Base-by-base conservation (phyloP, 2,113 vertebrate species). In the Etia nguti region DNA sequence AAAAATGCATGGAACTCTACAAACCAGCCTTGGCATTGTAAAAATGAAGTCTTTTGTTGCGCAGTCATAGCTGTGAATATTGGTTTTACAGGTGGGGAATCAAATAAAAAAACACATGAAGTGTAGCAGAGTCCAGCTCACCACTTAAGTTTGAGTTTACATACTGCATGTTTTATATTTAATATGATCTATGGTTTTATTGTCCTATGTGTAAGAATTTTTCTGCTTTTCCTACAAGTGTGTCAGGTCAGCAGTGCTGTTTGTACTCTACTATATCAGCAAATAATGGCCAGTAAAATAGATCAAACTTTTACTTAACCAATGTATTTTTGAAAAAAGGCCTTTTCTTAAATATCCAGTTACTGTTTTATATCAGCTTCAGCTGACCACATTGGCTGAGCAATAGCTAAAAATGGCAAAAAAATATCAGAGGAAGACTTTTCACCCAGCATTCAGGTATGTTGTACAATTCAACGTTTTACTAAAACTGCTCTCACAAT, bases 171-270 rank as follows among this genome's bases (percentile, higher is more conserved):
- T 48, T 43, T 55, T 29, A 38, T 86, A 55, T 16, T 43, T 77
- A 75, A 81, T 22, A 79, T 54, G 48, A 41, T 79, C 11, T 70
- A 26, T 3, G 2, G 10, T 70, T 46, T 85, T 91, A 75, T 87
- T 93, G 57, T 89, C 60, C 24, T 82, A 73, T 46, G 20, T 43
- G 88, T 88, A 80, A 84, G 84, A 90, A 82, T 43, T 80, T 82
- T 80, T 73, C 43, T 65, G 15, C 18, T 38, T 56, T 38, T 75
- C 10, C 57, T 10, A 29, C 5, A 56, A 84, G 81, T 46, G 16
- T 52, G 34, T 73, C 16, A 83, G 86, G 65, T 89, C 84, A 89
- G 80, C 1, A 75, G 20, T 75, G 85, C 41, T 82, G 36, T 57
- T 89, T 50, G 59, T 50, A 29, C 31, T 11, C 10, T 86, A 86